Conservation (phyloP, 2,113 vertebrate species). For the Zapus hudsonius region DNA sequence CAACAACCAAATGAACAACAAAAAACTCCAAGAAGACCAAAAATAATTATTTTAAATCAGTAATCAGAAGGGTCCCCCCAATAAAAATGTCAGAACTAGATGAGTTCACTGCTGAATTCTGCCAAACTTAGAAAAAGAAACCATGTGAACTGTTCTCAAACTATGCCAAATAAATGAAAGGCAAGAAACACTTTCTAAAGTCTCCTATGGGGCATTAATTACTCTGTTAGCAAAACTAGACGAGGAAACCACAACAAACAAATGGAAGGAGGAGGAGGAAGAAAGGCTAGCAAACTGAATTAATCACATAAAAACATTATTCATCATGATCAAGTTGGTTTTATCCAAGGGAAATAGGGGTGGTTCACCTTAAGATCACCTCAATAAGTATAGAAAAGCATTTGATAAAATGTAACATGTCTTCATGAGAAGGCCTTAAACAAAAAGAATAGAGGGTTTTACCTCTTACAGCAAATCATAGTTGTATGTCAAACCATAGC, state of each 20-base stretch:
- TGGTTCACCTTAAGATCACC: not conserved
- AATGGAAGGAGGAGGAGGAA: not conserved
- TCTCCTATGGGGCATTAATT: not conserved
- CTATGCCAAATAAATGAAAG: not conserved
- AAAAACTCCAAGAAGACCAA: not conserved
- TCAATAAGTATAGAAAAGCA: not conserved
- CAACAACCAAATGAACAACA: not conserved
- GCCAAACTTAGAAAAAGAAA: not conserved
- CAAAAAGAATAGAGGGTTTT: not conserved
- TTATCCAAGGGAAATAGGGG: not conserved
- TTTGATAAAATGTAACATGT: not conserved
- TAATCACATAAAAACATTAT: too few species aligned
- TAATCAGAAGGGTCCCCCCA: not conserved
- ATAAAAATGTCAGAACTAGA: not conserved
- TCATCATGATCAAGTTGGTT: not conserved
- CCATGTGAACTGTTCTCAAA: not conserved
- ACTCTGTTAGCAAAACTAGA: not conserved
- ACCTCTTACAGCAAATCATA: not conserved
- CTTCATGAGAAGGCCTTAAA: not conserved
- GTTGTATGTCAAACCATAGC: not conserved
- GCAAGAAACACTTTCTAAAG: not conserved
- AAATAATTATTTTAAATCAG: not conserved
- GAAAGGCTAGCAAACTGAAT: too few species aligned
- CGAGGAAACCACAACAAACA: not conserved
- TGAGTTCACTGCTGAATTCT: not conserved